Evolutionary conservation across 2,797 vertebrate species (phyloP), one percentile per base, ranked within the genome.

Genomic region (Ammospiza maritima): DNA sequence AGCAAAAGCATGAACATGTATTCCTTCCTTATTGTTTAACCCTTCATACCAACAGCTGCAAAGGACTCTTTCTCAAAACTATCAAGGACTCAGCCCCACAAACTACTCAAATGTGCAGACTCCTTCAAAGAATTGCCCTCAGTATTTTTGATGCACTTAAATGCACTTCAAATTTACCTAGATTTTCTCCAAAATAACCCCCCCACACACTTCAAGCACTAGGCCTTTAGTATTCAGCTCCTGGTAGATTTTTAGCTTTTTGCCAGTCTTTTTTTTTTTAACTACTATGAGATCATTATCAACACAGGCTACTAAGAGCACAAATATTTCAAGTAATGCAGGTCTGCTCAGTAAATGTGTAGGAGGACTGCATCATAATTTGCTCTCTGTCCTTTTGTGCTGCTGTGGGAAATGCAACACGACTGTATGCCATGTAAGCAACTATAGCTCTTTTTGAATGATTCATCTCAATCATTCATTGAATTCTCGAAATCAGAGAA

Each of bases 11-110:
- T 30, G 45, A 81, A 88, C 62, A 78, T 50, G 12, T 48, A 89
- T 78, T 91, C 71, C 51, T 91, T 51, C 19, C 88, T 80, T 69
- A 66, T 75, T 71, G 30, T 88, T 88, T 88, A 94, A 95, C 69
- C 40, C 61, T 80, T 85, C 32, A 69, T 4, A 40, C 44, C 36
- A 62, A 75, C 8, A 74, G 14, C n/a, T 85, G 58, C 36, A 65
- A 62, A 36, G 29, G n/a, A 32, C 8, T 70, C 16, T 56, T 48
- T 50, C 42, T 81, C 26, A 47, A 80, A 83, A 85, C 0, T 0
- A 53, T n/a, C 26, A 45, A 84, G 42, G 38, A 67, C 16, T 57
- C 22, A n/a, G 32, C 29, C 18, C 11, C 22, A 40, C 6, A 23
- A 85, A 65, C 8, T 69, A 38, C 22, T 54, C 27, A 74, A 79